phyloP scores from a whole-genome alignment of 2,888 invertebrate species.

The Andrena hattorfiana region DNA sequence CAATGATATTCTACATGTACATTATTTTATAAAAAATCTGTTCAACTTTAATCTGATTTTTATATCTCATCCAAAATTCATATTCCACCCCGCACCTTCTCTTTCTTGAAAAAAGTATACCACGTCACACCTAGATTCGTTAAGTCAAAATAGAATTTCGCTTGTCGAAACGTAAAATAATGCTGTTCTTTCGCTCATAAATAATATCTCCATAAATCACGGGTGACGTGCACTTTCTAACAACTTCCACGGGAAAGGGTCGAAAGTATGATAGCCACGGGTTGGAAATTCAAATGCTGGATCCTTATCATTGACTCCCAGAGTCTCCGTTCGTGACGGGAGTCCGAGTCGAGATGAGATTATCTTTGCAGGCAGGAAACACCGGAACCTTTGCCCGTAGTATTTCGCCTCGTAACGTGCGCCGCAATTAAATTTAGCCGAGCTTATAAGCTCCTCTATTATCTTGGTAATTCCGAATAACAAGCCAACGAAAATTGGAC shows the following conservation, averaged over 20 bases:
- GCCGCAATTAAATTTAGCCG: slow-evolving; percentile 42
- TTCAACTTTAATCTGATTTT: too few relatives aligned
- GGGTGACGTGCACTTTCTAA: slow-evolving; percentile 27
- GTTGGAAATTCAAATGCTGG: slow-evolving; percentile 57
- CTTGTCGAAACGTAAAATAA: not conserved
- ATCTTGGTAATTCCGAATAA: slow-evolving; percentile 15
- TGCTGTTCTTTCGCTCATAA: slow-evolving; percentile 7
- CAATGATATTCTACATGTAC: too few relatives aligned
- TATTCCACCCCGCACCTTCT: too few relatives aligned
- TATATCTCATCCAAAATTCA: too few relatives aligned
- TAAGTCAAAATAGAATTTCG: not conserved
- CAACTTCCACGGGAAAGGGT: slow-evolving; percentile 22
- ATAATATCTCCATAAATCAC: slow-evolving; percentile 28
- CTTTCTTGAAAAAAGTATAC: too few relatives aligned
- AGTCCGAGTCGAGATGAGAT: slow-evolving; percentile 48
- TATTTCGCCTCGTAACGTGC: slow-evolving; percentile 35
- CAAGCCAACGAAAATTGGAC: slow-evolving; percentile 5
- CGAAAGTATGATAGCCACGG: slow-evolving; percentile 40
- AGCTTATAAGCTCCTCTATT: slow-evolving; percentile 10
- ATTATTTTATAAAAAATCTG: too few relatives aligned
- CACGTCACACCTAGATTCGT: not conserved
- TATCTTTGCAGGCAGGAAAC: slow-evolving; percentile 57
- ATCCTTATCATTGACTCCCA: slow-evolving; percentile 59
- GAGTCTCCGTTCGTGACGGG: slow-evolving; percentile 48
- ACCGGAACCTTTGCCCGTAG: slow-evolving; percentile 62